These are phyloP conservation scores for Dendrolimus kikuchii DNA, from an alignment of 1,140 invertebrate genomes.

Conservation along the genomic window DNA sequence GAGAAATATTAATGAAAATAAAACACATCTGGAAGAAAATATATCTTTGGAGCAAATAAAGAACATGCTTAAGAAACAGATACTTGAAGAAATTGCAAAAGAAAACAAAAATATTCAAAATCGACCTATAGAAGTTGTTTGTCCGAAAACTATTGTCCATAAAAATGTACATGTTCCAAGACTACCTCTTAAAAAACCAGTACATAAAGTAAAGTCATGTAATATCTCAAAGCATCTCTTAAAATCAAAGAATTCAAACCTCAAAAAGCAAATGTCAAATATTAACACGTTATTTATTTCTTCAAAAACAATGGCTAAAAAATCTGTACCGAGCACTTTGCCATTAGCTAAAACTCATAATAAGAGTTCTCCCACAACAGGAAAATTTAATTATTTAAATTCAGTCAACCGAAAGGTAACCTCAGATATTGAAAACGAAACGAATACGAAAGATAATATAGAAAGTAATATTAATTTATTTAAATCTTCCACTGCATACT, in stretches of 20 bases:
- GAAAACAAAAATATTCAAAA: conserved; percentile 6
- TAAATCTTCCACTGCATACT: too few relatives aligned
- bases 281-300: conserved; percentile 5
- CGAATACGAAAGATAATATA: too few relatives aligned
- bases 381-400: conserved; percentile 2
- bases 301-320: conserved; percentile 11
- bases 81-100: conserved; percentile 25
- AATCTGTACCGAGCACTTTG: too few relatives aligned
- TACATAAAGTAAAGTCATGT: conserved; percentile 60
- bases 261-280: not conserved
- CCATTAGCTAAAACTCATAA: conserved; percentile 9
- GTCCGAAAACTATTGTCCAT: not conserved
- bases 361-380: conserved; percentile 27
- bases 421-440: too few relatives aligned
- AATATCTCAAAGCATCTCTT: conserved; percentile 47
- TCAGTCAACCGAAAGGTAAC: not conserved
- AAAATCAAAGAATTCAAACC: conserved; percentile 12
- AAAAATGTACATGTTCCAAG: not conserved
- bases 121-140: too few relatives aligned
- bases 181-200: conserved; percentile 23
- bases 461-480: too few relatives aligned
- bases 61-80: conserved; percentile 42
- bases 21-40: conserved; percentile 24
- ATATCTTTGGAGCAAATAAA: conserved; percentile 60
- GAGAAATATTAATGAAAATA: conserved; percentile 32